A percentile compares a stretch with the other conserved stretches of the same genome.
Evolutionary conservation across 2,797 vertebrate species (phyloP).

Genomic region (Philypnodon macrostomus): DNA sequence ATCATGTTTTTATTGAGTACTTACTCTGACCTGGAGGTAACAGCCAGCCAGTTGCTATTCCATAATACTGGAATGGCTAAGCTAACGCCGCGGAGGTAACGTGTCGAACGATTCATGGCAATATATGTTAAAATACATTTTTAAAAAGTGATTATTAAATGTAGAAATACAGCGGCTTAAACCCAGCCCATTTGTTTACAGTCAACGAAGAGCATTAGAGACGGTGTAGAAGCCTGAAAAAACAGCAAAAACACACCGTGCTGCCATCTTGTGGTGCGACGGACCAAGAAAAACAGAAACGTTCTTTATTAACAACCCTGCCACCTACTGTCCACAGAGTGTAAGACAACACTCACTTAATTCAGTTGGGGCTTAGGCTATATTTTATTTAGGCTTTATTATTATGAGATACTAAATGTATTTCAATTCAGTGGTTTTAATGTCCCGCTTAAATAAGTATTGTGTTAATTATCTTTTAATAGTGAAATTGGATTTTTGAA

Average conservation of each 20-base stretch:
- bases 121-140: neutral
- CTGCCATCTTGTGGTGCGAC: slow-evolving; percentile 42
- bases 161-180: neutral
- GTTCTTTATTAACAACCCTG: neutral
- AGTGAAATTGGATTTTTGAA: no score
- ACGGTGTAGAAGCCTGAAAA: neutral
- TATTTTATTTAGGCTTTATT: no score
- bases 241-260: neutral
- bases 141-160: neutral
- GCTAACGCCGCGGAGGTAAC: neutral
- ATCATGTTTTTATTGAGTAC: slow-evolving; percentile 77
- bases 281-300: neutral
- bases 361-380: no score
- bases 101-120: neutral
- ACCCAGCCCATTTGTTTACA: slow-evolving; percentile 40
- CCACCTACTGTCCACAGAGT: slow-evolving; percentile 24
- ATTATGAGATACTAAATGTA: no score
- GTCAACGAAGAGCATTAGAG: slow-evolving; percentile 47
- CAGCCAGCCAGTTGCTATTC: slow-evolving; percentile 1
- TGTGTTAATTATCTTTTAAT: no score
- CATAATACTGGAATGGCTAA: neutral
- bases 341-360: no score
- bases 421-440: no score
- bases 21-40: neutral
- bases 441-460: no score